Evolutionary conservation across 1,140 invertebrate species (phyloP).

Genomic region (Anastrepha ludens): DNA sequence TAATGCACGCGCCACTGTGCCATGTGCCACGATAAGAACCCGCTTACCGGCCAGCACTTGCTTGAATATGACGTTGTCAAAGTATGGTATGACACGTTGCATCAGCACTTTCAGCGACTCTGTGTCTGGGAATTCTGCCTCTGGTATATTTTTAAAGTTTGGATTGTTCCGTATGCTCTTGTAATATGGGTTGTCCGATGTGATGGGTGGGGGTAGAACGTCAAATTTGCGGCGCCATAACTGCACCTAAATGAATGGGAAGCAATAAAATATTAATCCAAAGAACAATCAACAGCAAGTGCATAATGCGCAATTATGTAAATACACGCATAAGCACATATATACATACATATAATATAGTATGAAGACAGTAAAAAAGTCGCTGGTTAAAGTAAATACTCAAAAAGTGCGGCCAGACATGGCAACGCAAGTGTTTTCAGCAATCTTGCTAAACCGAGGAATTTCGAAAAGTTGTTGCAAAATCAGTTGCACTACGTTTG

Average conservation of each 20-base stretch:
- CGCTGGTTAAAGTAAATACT: no score
- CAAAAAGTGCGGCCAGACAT: no score
- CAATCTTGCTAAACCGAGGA: no score
- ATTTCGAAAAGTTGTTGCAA: no score
- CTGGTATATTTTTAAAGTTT: conserved; percentile 72
- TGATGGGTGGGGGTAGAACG: conserved; percentile 80
- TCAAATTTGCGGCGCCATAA: conserved; percentile 83
- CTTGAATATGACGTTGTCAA: conserved; percentile 81
- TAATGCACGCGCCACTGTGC: conserved; percentile 82
- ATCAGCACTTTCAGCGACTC: conserved; percentile 83
- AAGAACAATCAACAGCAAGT: neutral
- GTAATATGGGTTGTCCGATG: conserved; percentile 77
- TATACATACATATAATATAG: no score
- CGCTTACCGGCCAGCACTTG: conserved; percentile 78
- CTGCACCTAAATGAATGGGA: conserved; percentile 71
- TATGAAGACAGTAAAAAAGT: no score
- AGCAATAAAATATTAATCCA: neutral
- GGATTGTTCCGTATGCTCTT: conserved; percentile 76
- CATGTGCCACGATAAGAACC: conserved; percentile 82
- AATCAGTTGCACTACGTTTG: no score
- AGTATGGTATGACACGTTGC: conserved; percentile 79
- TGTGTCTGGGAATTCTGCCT: conserved; percentile 77
- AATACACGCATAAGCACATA: no score
- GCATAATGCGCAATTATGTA: no score
- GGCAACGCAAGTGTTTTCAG: no score